These are phyloP conservation scores for Cydia pomonella DNA, from an alignment of 1,140 invertebrate genomes.

Conservation along the genomic window DNA sequence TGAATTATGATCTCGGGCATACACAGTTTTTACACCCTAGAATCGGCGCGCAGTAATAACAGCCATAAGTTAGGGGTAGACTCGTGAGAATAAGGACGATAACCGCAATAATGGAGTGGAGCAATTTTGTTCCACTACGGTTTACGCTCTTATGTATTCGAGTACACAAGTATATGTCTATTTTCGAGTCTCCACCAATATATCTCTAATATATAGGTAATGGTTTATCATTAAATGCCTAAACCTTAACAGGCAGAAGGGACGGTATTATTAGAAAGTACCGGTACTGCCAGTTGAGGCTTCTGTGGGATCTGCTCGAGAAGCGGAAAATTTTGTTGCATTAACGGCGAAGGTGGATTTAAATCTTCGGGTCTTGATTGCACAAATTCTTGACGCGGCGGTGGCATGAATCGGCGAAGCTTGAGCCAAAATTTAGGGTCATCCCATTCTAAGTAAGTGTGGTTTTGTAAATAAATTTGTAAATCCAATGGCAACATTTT, in stretches of 20 bases:
- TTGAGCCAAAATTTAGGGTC: slow-evolving; percentile 94
- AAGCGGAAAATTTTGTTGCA: neutral
- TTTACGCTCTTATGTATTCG: no score
- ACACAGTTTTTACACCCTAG: no score
- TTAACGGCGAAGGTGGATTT: neutral
- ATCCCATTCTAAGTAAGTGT: slow-evolving; percentile 92
- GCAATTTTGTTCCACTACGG: no score
- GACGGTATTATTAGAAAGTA: neutral
- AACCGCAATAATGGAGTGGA: no score
- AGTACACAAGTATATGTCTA: no score
- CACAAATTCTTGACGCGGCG: neutral
- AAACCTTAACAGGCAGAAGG: neutral
- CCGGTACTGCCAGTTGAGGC: neutral
- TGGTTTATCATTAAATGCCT: no score
- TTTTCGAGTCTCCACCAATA: no score
- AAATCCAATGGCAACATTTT: slow-evolving; percentile 87
- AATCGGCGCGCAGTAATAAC: no score
- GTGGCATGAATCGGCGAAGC: slow-evolving; percentile 86
- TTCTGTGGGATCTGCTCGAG: neutral
- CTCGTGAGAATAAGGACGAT: no score
- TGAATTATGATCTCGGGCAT: no score
- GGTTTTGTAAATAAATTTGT: slow-evolving; percentile 87
- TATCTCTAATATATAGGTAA: no score
- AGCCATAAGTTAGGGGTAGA: no score
- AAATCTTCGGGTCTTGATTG: neutral